These are phyloP conservation scores for Hormiphora californensis DNA, from an alignment of 37 sponge, comb jelly and placozoan genomes.

Conservation along the genomic window DNA sequence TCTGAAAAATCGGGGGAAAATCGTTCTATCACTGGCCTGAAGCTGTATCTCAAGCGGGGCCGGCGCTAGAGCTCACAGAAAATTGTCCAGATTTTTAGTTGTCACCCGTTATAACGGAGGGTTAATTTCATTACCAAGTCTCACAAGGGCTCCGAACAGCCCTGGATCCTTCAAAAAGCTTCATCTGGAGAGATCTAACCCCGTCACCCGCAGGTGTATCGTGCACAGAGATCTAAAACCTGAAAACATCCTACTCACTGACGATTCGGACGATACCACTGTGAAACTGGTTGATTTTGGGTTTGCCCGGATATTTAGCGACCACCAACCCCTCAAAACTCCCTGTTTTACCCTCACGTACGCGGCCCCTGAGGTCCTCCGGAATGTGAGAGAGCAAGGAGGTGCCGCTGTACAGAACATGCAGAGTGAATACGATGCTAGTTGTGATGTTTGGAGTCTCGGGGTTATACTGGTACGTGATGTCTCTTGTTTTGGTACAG, in stretches of 20 bases:
- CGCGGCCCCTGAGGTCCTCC: constrained; percentile 94
- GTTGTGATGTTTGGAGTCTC: constrained; percentile 94
- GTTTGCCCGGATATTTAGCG: constrained; percentile 72
- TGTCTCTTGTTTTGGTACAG: neutral
- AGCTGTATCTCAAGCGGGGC: too few species aligned
- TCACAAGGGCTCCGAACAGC: too few species aligned
- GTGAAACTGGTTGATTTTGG: constrained; percentile 89
- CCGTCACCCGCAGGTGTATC: constrained; percentile 59
- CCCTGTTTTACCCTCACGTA: constrained; percentile 90
- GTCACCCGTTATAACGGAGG: too few species aligned
- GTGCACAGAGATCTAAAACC: constrained; percentile 95
- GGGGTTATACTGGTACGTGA: constrained; percentile 87
- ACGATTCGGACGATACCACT: constrained; percentile 44
- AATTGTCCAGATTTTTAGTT: too few species aligned
- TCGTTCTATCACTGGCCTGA: too few species aligned
- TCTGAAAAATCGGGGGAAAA: too few species aligned
- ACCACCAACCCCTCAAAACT: constrained; percentile 67
- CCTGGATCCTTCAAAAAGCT: too few species aligned
- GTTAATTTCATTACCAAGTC: too few species aligned
- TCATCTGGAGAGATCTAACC: too few species aligned
- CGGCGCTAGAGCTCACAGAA: too few species aligned
- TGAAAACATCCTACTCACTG: constrained; percentile 81
- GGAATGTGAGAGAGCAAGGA: constrained; percentile 8
- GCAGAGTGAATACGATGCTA: constrained; percentile 77
- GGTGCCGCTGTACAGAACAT: constrained; percentile 52